phyloP scores from a whole-genome alignment of 2,888 invertebrate genomes.

The Choreutis nemorana region DNA sequence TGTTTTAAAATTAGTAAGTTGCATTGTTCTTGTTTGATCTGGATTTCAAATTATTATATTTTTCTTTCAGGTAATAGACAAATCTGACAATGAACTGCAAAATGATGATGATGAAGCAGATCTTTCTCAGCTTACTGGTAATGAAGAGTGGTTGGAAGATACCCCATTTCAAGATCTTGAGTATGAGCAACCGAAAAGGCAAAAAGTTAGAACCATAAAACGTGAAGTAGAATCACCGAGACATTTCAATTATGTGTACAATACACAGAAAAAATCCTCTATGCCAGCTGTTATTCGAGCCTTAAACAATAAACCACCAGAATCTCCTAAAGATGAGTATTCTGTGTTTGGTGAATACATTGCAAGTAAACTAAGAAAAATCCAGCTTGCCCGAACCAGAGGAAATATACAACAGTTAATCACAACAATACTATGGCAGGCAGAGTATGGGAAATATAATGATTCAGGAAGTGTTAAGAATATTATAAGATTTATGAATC shows the following conservation, averaged over 20 bases:
- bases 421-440: conserved; percentile 54
- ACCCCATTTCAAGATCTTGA: conserved; percentile 32
- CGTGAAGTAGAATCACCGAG: conserved; percentile 31
- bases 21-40: too few relatives aligned
- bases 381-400: conserved; percentile 31
- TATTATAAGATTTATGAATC: too few relatives aligned
- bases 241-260: too few relatives aligned
- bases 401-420: conserved; percentile 53
- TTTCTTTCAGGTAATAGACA: conserved; percentile 30
- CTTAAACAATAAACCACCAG: conserved; percentile 9
- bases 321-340: conserved; percentile 38
- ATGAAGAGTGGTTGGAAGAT: conserved; percentile 55
- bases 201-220: conserved; percentile 38
- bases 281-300: too few relatives aligned
- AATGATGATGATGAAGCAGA: conserved; percentile 34
- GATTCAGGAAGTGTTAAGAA: conserved; percentile 44
- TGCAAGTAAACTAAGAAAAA: conserved; percentile 47
- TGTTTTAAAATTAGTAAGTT: too few relatives aligned
- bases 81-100: conserved; percentile 24
- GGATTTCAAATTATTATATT: too few relatives aligned
- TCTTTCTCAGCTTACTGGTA: conserved; percentile 33
- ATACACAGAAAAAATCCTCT: too few relatives aligned
- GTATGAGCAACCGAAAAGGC: conserved; percentile 28
- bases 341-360: conserved; percentile 52
- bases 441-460: conserved; percentile 50